phyloP scores from a whole-genome alignment of 2,797 vertebrate genomes.

The Lutjanus campechanus region DNA sequence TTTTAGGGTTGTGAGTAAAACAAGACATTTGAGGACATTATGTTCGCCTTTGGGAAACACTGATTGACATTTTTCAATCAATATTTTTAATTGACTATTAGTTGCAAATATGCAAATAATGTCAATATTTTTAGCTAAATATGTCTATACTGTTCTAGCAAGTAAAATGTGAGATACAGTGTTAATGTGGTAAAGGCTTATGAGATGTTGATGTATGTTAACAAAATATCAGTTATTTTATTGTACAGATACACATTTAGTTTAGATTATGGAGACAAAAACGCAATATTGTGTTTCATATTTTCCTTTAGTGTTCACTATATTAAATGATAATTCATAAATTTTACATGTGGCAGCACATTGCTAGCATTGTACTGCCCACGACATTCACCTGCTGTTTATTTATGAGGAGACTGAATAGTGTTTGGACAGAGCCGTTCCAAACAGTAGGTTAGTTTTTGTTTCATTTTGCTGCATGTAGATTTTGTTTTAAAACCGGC shows the following conservation, averaged over 20 bases:
- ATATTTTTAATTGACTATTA: too few relatives aligned
- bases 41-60: too few relatives aligned
- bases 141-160: too few relatives aligned
- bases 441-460: not conserved
- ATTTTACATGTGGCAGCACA: not conserved
- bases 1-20: too few relatives aligned
- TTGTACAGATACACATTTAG: not conserved
- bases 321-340: not conserved
- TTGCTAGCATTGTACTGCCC: too few relatives aligned
- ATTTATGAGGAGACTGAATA: not conserved
- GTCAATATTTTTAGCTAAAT: too few relatives aligned
- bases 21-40: too few relatives aligned
- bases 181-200: too few relatives aligned
- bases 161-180: too few relatives aligned
- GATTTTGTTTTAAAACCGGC: conserved; percentile 19
- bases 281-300: not conserved
- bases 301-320: not conserved
- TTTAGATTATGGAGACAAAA: not conserved
- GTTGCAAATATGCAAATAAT: too few relatives aligned
- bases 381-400: not conserved
- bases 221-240: not conserved
- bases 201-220: too few relatives aligned
- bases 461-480: not conserved
- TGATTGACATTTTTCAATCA: too few relatives aligned
- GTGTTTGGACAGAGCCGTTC: not conserved